Conservation (phyloP, 1,140 invertebrate species). For the Linepithema humile region DNA sequence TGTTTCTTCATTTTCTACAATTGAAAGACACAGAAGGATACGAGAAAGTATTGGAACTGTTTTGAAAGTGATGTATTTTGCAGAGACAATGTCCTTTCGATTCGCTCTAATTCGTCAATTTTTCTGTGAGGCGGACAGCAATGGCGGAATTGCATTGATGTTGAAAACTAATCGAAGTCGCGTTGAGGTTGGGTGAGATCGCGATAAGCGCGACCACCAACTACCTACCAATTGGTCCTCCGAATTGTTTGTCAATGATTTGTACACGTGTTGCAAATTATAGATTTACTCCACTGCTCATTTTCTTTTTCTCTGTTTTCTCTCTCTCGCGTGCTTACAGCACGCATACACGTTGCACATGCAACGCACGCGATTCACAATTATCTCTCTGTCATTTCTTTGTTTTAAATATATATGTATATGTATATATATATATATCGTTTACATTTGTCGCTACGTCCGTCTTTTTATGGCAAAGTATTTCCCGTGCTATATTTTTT, state of each 20-base stretch:
- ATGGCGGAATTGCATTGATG: background rate
- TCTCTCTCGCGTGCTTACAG: background rate
- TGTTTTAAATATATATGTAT: slow-evolving; percentile 53
- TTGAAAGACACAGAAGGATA: no score
- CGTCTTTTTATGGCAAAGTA: slow-evolving; percentile 46
- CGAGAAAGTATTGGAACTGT: no score
- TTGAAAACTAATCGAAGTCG: slow-evolving; percentile 29
- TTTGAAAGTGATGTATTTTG: no score
- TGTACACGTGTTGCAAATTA: slow-evolving; percentile 77
- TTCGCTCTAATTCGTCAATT: background rate
- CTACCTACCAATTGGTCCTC: slow-evolving; percentile 55
- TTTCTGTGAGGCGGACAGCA: background rate
- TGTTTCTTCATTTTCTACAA: no score
- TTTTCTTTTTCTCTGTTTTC: slow-evolving; percentile 2
- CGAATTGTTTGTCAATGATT: slow-evolving; percentile 59
- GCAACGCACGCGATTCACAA: slow-evolving; percentile 24
- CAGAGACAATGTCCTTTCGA: background rate
- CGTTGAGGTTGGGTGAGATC: background rate
- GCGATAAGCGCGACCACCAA: slow-evolving; percentile 46
- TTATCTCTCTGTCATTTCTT: slow-evolving; percentile 41
- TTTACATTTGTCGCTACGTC: slow-evolving; percentile 45
- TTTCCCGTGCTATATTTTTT: slow-evolving; percentile 63
- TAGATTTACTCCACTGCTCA: slow-evolving; percentile 75
- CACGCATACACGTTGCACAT: background rate
- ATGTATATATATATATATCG: slow-evolving; percentile 45